Evolutionary conservation across 2,113 vertebrate species (phyloP).

Genomic region (Pavo muticus): DNA sequence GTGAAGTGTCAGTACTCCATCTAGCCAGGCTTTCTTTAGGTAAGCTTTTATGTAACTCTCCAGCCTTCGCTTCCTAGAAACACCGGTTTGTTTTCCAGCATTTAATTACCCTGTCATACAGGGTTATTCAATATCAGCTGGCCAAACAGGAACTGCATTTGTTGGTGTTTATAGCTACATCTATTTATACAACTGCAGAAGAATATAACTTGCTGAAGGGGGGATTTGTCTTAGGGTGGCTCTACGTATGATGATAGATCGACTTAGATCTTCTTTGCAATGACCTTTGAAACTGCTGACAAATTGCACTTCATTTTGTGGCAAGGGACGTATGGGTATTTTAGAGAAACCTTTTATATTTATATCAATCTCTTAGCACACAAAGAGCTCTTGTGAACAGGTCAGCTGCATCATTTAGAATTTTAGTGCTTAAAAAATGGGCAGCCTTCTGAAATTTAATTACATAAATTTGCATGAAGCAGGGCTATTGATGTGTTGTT

Average conservation of each 20-base stretch:
- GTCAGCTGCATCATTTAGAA: background rate
- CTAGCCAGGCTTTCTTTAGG: background rate
- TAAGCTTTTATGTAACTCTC: background rate
- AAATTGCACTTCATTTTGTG: slow-evolving; percentile 52
- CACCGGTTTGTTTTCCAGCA: background rate
- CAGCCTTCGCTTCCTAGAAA: background rate
- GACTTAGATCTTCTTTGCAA: slow-evolving; percentile 60
- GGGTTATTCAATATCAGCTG: background rate
- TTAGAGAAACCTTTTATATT: slow-evolving; percentile 71
- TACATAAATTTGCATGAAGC: background rate
- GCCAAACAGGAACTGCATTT: slow-evolving; percentile 10
- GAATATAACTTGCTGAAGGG: slow-evolving; percentile 58
- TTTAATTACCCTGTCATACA: background rate
- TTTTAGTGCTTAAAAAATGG: background rate
- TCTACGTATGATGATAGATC: slow-evolving; percentile 71
- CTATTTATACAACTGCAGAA: slow-evolving; percentile 55
- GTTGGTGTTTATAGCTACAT: slow-evolving; percentile 23
- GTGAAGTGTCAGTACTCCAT: background rate
- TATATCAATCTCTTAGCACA: slow-evolving; percentile 63
- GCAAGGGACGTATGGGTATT: slow-evolving; percentile 29
- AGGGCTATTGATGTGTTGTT: background rate
- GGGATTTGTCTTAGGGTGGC: slow-evolving; percentile 71
- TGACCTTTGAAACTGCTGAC: slow-evolving; percentile 84
- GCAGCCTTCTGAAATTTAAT: slow-evolving; percentile 18
- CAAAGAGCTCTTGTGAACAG: background rate